phyloP scores from a whole-genome alignment of 2,113 vertebrate genomes.

The Xyliphius kryptos region DNA sequence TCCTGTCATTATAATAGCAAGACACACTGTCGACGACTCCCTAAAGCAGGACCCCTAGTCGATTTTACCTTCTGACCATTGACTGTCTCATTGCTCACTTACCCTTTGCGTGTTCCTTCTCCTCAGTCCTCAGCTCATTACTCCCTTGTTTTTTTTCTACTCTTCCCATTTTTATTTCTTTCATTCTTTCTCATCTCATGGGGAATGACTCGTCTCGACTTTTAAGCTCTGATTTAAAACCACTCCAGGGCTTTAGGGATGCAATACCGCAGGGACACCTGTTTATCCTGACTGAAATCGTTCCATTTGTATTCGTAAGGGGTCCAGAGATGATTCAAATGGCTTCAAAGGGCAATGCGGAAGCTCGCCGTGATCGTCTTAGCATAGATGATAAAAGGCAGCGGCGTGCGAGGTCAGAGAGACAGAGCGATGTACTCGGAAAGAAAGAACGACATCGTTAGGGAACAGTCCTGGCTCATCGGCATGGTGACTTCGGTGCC shows the following conservation, averaged over 20 bases:
- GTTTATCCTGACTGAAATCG: constrained; percentile 12
- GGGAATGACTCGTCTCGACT: background rate
- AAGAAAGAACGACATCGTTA: constrained; percentile 2
- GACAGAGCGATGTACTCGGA: background rate
- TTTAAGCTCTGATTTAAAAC: background rate
- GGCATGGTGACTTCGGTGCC: background rate
- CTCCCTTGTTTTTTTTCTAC: too few species aligned
- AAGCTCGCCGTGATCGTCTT: background rate
- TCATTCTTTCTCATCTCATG: background rate
- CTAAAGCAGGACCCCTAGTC: too few species aligned
- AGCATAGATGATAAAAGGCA: background rate
- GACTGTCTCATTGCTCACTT: too few species aligned
- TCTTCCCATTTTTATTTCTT: too few species aligned
- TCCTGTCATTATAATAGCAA: too few species aligned
- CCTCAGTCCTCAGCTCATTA: too few species aligned
- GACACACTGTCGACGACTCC: too few species aligned
- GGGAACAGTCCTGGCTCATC: background rate
- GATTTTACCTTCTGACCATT: too few species aligned
- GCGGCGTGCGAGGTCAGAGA: background rate
- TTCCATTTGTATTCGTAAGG: constrained; percentile 2
- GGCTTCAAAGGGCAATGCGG: constrained; percentile 4
- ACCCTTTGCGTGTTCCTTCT: too few species aligned
- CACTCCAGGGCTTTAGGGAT: constrained; percentile 2
- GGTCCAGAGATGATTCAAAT: background rate
- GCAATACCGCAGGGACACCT: background rate